Base-by-base conservation (phyloP, 2,113 vertebrate genomes). In the Suncus etruscus region DNA sequence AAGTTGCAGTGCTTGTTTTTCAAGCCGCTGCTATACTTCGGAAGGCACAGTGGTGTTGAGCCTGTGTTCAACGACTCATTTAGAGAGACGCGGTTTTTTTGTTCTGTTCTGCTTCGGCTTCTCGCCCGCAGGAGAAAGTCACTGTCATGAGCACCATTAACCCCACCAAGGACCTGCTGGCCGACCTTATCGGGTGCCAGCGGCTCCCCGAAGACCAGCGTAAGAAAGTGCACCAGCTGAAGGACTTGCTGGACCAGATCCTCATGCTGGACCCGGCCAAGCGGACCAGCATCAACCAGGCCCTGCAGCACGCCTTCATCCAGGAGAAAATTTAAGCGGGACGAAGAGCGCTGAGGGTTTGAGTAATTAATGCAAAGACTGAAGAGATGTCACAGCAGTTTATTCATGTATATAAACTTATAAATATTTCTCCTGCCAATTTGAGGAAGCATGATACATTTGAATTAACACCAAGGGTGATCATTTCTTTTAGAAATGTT, bases 101-200 rank as follows among this genome's bases (percentile, higher is more conserved):
- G 25, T 66, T 66, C 27, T 66, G 27, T 66, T 25, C 27, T 66
- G 25, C 27, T 66, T 25, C 27, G 58, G 18, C 22, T 61, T 61
- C 18, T 91, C 88, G 95, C 97, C 97, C 96, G 68, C 97, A 99
- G 99, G 99, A 99, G 97, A 99, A 99, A 97, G 99, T 99, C 97
- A 99, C 99, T 6, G 98, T 99, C 95, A 99, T 99, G 99, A 99
- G 99, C 98, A 99, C 99, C 98, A 99, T 99, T 98, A 99, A 99
- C 97, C 98, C 99, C 97, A 99, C 99, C 97, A 99, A 99, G 98
- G 99, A 99, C 98, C 98, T 99, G 29, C 98, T 99, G 97, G 97
- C 98, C 45, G 99, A 99, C 96, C 98, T 99, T 98, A 98, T 99
- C 74, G 99, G 99, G 85, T 98, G 98, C 97, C 99, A 99, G 97